These are phyloP conservation scores for Schizopygopsis malacanthus DNA, from an alignment of 2,797 vertebrate species.

Conservation along the genomic window DNA sequence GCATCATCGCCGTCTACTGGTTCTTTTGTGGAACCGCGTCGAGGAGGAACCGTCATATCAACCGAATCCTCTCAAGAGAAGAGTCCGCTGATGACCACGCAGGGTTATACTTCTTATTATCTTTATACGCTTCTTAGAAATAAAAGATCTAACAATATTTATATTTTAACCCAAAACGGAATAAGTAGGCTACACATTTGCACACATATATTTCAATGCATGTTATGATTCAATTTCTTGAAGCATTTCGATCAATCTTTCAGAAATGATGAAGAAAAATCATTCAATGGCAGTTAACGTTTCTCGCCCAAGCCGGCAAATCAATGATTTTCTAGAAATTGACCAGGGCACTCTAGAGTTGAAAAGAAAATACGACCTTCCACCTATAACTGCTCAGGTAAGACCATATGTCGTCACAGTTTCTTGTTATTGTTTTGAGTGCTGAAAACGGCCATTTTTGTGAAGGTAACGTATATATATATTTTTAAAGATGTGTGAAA, in stretches of 20 bases:
- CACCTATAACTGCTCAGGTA: background rate
- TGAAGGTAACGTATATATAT: too few relatives aligned
- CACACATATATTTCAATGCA: background rate
- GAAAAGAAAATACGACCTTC: background rate
- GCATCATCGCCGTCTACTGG: slow-evolving; percentile 30
- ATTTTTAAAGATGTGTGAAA: background rate
- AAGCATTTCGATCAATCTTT: background rate
- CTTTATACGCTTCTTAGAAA: too few relatives aligned
- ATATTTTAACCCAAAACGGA: background rate
- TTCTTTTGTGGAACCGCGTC: background rate
- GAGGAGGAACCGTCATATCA: background rate
- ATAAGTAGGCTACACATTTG: background rate
- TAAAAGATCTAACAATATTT: background rate
- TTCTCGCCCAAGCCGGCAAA: background rate
- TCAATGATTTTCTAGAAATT: background rate
- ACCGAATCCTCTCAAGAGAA: background rate
- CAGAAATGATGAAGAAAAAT: background rate
- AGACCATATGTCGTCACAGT: background rate
- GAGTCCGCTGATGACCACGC: background rate
- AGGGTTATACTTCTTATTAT: background rate
- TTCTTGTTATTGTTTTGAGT: background rate
- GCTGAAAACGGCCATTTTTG: background rate
- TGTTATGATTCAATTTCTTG: background rate
- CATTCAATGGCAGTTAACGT: background rate
- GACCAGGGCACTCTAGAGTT: background rate